Evolutionary conservation across 2,113 vertebrate species (phyloP).

Genomic region (Neotoma lepida): DNA sequence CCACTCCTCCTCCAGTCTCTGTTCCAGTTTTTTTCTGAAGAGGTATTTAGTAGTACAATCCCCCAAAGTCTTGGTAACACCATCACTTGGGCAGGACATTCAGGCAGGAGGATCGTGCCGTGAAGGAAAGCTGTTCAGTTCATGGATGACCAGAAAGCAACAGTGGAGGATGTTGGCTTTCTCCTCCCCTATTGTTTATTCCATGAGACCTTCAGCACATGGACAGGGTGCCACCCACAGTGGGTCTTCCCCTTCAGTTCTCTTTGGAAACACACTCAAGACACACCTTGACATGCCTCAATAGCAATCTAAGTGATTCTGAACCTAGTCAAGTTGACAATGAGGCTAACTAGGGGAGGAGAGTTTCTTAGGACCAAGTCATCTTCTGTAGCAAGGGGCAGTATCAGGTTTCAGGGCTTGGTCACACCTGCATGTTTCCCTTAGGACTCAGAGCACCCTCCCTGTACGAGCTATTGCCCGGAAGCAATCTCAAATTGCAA

Average conservation of each 20-base stretch:
- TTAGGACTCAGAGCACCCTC: not conserved
- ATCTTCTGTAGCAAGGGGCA: not conserved
- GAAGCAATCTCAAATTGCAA: not conserved
- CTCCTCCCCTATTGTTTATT: not conserved
- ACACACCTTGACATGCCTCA: not conserved
- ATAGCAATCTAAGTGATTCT: not conserved
- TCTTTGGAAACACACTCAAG: not conserved
- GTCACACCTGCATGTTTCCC: rapidly evolving
- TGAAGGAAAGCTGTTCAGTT: not conserved
- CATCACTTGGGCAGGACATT: not conserved
- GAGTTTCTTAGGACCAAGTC: not conserved
- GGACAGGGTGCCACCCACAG: too few relatives aligned
- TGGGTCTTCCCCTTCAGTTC: not conserved
- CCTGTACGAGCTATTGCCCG: not conserved
- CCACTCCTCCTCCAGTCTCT: too few relatives aligned
- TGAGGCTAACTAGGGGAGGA: not conserved
- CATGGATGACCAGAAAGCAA: not conserved
- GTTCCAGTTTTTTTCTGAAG: too few relatives aligned
- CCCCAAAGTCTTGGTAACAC: not conserved
- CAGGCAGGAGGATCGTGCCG: not conserved
- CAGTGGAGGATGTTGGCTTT: too few relatives aligned
- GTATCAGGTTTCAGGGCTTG: not conserved
- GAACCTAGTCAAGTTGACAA: not conserved
- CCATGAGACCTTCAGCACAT: not conserved
- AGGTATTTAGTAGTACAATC: not conserved